Conservation (phyloP, 1,140 invertebrate genomes). For the Physella acuta region DNA sequence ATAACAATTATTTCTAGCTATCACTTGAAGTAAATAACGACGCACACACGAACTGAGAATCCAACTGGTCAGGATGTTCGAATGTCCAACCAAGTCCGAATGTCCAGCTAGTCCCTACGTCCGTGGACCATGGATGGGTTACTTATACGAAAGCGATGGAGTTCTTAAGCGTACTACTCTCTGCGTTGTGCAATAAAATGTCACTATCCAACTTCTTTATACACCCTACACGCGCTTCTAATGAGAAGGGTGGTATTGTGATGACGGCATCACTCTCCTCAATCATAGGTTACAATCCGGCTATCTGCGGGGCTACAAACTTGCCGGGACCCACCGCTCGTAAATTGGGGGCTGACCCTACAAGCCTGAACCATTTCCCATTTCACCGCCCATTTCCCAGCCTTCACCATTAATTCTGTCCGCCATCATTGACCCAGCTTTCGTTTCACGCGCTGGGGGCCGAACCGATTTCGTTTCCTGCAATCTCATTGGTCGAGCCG, state of each 20-base stretch:
- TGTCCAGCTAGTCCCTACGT: too few relatives aligned
- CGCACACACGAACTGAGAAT: too few relatives aligned
- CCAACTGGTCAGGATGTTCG: too few relatives aligned
- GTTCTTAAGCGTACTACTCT: not conserved
- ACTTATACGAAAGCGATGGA: slow-evolving; percentile 7
- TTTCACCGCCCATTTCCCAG: not conserved
- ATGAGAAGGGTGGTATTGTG: slow-evolving; percentile 9
- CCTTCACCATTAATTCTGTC: not conserved
- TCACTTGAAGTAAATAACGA: too few relatives aligned
- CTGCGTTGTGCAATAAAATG: slow-evolving; percentile 17
- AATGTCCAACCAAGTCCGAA: too few relatives aligned
- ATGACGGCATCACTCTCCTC: too few relatives aligned
- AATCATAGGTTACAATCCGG: too few relatives aligned
- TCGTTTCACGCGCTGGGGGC: not conserved
- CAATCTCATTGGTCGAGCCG: slow-evolving; percentile 9
- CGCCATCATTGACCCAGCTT: slow-evolving; percentile 10
- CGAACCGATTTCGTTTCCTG: not conserved
- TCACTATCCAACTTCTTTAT: slow-evolving; percentile 17
- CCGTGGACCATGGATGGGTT: too few relatives aligned
- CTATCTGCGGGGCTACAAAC: too few relatives aligned
- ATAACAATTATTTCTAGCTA: too few relatives aligned
- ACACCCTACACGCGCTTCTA: slow-evolving; percentile 5
- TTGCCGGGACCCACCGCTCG: too few relatives aligned
- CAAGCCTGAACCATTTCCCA: not conserved
- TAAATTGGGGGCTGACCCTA: not conserved